These are phyloP conservation scores for Drosophila leonis DNA, from an alignment of 2,888 invertebrate genomes.

Conservation along the genomic window DNA sequence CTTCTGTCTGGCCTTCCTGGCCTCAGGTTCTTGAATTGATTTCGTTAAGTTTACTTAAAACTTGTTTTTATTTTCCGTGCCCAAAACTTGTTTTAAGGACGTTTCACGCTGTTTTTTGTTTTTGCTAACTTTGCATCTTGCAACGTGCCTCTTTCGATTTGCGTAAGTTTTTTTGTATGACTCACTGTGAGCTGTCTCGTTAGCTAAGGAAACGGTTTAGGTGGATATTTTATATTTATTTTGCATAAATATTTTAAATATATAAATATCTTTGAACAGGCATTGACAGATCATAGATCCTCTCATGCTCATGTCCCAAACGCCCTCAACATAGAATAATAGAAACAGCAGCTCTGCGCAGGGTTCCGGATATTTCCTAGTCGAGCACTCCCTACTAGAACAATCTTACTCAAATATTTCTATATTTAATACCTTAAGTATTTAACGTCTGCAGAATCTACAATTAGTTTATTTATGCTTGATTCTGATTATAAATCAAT, in stretches of 20 bases:
- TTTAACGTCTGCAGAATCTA: neutral
- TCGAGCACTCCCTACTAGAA: neutral
- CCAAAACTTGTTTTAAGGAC: slow-evolving; percentile 74
- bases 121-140: slow-evolving; percentile 38
- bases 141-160: slow-evolving; percentile 36
- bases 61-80: slow-evolving; percentile 44
- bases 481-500: slow-evolving; percentile 5
- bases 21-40: slow-evolving; percentile 65
- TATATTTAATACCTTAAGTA: neutral
- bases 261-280: too few species aligned
- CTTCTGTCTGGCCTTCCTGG: slow-evolving; percentile 36
- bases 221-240: too few species aligned
- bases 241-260: too few species aligned
- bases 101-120: slow-evolving; percentile 43
- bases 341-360: too few species aligned
- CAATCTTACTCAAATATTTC: neutral
- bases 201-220: slow-evolving; percentile 16
- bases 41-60: slow-evolving; percentile 69
- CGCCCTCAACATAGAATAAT: too few species aligned
- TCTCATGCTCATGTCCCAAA: too few species aligned
- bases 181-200: slow-evolving; percentile 47
- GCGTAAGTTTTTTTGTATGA: slow-evolving; percentile 56
- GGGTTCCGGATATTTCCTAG: neutral
- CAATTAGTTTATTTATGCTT: neutral
- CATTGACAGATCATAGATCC: too few species aligned